These are phyloP conservation scores for Lysandra coridon DNA, from an alignment of 2,888 invertebrate species.

Conservation along the genomic window DNA sequence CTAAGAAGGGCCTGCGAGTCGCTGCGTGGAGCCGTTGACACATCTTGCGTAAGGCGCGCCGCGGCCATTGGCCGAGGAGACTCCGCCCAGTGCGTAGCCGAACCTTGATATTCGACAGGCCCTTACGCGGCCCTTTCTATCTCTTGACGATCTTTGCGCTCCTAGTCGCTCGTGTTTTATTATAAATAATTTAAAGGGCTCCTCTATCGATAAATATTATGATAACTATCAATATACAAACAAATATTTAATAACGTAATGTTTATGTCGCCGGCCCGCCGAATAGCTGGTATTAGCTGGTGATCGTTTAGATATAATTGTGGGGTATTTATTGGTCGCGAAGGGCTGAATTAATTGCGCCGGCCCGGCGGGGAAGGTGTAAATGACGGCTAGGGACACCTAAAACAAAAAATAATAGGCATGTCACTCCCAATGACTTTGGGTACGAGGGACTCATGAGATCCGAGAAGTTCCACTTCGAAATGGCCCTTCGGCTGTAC, in stretches of 20 bases:
- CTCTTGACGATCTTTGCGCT: conserved; percentile 63
- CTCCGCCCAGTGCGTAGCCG: conserved; percentile 75
- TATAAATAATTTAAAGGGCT: conserved; percentile 81
- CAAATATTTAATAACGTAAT: conserved; percentile 29
- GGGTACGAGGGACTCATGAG: conserved; percentile 68
- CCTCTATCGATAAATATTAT: conserved; percentile 50
- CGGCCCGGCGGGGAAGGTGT: conserved; percentile 55
- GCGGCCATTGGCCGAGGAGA: conserved; percentile 64
- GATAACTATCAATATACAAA: conserved; percentile 33
- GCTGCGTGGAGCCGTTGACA: conserved; percentile 51
- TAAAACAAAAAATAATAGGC: conserved; percentile 76
- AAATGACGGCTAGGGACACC: conserved; percentile 52
- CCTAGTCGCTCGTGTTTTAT: conserved; percentile 78
- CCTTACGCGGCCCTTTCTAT: conserved; percentile 69
- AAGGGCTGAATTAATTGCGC: conserved; percentile 32
- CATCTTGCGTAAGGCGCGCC: conserved; percentile 66
- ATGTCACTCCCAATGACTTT: conserved; percentile 82
- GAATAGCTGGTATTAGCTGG: too few species aligned
- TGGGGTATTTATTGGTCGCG: conserved; percentile 8
- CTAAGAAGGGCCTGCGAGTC: conserved; percentile 43
- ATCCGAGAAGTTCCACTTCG: conserved; percentile 41
- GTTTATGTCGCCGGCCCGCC: background rate
- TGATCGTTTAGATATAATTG: conserved; percentile 12
- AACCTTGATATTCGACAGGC: conserved; percentile 71
- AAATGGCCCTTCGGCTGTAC: conserved; percentile 38